A percentile compares a stretch with the other conserved stretches of the same genome.
phyloP scores from a whole-genome alignment of 2,797 vertebrate genomes.

The Acridotheres tristis region DNA sequence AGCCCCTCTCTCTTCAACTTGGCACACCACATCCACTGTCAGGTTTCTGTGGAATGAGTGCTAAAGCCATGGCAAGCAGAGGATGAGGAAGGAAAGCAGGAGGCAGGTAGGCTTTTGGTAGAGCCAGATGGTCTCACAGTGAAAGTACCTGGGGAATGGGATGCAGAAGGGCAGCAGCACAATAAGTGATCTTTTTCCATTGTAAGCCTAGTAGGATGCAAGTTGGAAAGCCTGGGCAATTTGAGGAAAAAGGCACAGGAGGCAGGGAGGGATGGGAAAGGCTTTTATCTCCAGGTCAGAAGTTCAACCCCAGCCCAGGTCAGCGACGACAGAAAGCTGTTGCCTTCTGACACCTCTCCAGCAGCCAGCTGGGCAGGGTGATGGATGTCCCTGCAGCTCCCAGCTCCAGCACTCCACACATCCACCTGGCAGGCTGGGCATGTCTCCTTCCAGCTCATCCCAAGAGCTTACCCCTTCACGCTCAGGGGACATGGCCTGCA shows the following conservation, averaged over 20 bases:
- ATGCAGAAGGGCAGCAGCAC: not conserved
- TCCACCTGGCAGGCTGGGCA: not conserved
- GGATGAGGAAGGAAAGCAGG: not conserved
- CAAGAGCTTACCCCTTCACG: accelerated
- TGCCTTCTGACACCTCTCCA: slow-evolving; percentile 22
- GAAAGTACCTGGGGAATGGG: not conserved
- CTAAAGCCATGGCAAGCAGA: not conserved
- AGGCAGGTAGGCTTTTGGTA: not conserved
- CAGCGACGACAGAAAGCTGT: not conserved
- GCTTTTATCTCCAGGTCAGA: slow-evolving; percentile 43
- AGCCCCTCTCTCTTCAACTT: not conserved
- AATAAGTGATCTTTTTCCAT: not conserved
- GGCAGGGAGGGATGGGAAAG: not conserved
- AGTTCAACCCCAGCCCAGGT: slow-evolving; percentile 35
- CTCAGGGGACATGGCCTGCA: not conserved
- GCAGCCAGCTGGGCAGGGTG: slow-evolving; percentile 36
- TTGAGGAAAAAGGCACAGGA: not conserved
- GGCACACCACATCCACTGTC: accelerated
- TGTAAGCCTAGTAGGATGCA: not conserved
- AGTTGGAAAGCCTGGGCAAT: not conserved
- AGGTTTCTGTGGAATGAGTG: not conserved
- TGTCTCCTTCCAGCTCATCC: not conserved
- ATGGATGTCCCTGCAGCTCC: not conserved
- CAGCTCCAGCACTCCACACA: not conserved
- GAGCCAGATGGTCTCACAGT: not conserved